Evolutionary conservation across 1,140 invertebrate species (phyloP).

Genomic region (Adoxophyes honmai): DNA sequence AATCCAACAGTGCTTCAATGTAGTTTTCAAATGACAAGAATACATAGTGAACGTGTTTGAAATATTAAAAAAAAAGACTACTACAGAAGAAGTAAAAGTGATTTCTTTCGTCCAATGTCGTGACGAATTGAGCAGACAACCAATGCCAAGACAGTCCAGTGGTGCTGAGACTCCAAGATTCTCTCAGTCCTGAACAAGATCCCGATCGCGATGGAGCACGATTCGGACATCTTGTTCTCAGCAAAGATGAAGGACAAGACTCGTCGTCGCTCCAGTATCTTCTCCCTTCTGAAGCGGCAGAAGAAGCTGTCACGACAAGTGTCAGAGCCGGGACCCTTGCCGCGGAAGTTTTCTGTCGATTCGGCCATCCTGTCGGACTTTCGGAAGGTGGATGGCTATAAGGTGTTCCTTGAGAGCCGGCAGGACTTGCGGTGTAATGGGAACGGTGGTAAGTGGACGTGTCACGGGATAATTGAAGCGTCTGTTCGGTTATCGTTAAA

Average conservation of each 20-base stretch:
- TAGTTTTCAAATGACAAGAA: too few species aligned
- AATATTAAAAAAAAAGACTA: too few species aligned
- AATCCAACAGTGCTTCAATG: too few species aligned
- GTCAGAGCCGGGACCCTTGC: constrained; percentile 40
- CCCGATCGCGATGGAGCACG: constrained; percentile 34
- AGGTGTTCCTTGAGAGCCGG: constrained; percentile 22
- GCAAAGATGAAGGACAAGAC: constrained; percentile 43
- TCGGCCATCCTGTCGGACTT: constrained; percentile 50
- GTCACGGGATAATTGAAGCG: too few species aligned
- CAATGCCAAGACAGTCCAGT: too few species aligned
- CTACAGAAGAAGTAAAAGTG: too few species aligned
- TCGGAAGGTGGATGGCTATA: constrained; percentile 22
- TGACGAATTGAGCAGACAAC: too few species aligned
- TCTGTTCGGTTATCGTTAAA: too few species aligned
- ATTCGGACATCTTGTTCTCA: constrained; percentile 24
- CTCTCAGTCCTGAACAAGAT: too few species aligned
- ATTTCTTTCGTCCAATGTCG: too few species aligned
- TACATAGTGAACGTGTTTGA: too few species aligned
- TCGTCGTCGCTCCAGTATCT: constrained; percentile 54
- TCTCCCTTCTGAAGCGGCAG: constrained; percentile 49
- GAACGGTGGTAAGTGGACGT: constrained; percentile 39
- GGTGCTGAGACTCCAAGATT: too few species aligned
- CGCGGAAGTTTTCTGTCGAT: constrained; percentile 55
- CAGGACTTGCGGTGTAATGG: constrained; percentile 19
- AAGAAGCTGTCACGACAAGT: constrained; percentile 49